Evolutionary conservation across 2,888 invertebrate genomes (phyloP), one percentile per base, ranked within the genome.

Genomic region (Phania funesta): DNA sequence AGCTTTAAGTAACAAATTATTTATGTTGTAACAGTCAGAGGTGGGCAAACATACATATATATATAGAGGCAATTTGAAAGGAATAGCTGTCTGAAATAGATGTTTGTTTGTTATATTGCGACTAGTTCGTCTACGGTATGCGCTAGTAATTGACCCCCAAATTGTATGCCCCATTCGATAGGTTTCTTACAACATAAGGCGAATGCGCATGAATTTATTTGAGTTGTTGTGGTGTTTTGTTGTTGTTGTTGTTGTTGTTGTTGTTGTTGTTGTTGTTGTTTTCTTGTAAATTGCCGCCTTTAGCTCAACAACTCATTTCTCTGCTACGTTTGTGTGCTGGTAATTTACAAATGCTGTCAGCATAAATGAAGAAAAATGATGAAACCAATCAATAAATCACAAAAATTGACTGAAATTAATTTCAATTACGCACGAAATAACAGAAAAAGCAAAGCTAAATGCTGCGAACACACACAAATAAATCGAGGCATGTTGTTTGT

Each of bases 311-410:
- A 80, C 56, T 75, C 62, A 70, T 71, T 78, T 41, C 52, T 60
- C n/a, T 32, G 60, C 32, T 52, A 44, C n/a, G 44, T 50, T 65
- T 50, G 64, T 56, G 38, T 60, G 58, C 60, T 65, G 50, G 71
- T 67, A 76, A 71, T 73, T 76, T 81, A 81, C 76, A 75, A 75
- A 76, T 80, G 83, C 82, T 84, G 85, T 84, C 84, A 84, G 83
- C 84, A 77, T 75, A 84, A 85, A 85, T 84, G 84, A 84, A 85
- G 84, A 85, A 84, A 84, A 85, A 85, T 84, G 83, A 84, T 85
- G 80, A 83, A 85, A 81, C 77, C 83, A 84, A 84, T 84, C 84
- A 83, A 84, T 85, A 85, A 85, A 84, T 85, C 85, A 84, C 78
- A 83, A 78, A 84, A 85, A 84, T 84, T 83, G 83, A 79, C 83